phyloP scores from a whole-genome alignment of 2,113 vertebrate genomes.

The Chloropsis hardwickii region DNA sequence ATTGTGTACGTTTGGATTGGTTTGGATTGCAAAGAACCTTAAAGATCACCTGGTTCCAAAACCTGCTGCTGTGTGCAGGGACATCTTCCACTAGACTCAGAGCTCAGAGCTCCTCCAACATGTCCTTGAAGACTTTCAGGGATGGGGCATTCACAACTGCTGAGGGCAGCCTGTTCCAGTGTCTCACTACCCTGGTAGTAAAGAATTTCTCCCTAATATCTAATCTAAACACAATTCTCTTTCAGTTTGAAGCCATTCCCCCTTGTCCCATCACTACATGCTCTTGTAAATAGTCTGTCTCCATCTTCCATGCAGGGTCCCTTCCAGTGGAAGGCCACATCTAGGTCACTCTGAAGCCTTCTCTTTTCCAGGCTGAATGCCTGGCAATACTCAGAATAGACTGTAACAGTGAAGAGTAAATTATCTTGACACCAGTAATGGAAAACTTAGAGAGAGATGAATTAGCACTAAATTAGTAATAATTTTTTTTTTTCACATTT shows the following conservation, averaged over 20 bases:
- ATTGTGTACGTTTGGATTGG: neutral
- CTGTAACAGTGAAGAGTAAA: neutral
- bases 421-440: neutral
- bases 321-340: neutral
- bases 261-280: neutral
- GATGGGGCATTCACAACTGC: accelerated
- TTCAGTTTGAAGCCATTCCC: neutral
- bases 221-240: neutral
- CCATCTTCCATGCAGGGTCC: neutral
- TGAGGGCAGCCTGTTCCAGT: neutral
- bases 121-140: neutral
- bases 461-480: constrained; percentile 15
- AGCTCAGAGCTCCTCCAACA: neutral
- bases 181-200: neutral
- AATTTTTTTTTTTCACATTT: neutral
- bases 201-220: neutral
- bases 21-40: neutral
- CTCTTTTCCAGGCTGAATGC: neutral
- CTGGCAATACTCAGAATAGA: neutral
- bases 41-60: neutral
- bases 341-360: neutral
- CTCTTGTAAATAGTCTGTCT: neutral
- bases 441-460: neutral
- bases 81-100: neutral
- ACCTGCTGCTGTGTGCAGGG: accelerated